Percentiles rank a stretch among this genome's conserved stretches.
phyloP scores from a whole-genome alignment of 2,113 vertebrate genomes.

The Oenanthe melanoleuca region DNA sequence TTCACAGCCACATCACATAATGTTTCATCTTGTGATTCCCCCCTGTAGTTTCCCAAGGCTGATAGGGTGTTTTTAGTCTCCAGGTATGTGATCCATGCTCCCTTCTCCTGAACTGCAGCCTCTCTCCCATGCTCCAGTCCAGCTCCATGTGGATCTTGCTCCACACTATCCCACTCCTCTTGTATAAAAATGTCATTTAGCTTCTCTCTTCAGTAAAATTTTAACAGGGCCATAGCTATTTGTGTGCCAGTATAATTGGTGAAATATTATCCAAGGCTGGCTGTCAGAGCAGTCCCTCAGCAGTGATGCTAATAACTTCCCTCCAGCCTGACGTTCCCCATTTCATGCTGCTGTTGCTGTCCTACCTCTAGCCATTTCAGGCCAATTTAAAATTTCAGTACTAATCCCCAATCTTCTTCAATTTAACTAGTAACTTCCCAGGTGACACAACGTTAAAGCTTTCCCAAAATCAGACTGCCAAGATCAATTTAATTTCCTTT shows the following conservation, averaged over 20 bases:
- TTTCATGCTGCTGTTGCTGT: background rate
- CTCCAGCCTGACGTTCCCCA: background rate
- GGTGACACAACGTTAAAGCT: background rate
- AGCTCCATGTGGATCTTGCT: background rate
- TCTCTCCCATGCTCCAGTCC: background rate
- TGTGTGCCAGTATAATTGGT: background rate
- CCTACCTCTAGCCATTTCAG: constrained; percentile 3
- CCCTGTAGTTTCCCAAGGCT: background rate
- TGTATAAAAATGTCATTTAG: background rate
- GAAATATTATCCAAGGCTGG: background rate
- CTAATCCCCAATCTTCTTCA: constrained; percentile 33
- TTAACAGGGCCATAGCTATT: background rate
- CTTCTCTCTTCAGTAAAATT: background rate
- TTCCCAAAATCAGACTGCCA: constrained; percentile 14
- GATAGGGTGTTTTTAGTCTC: background rate
- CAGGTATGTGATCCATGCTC: accelerated
- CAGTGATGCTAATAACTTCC: background rate
- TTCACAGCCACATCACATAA: background rate
- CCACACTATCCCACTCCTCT: background rate
- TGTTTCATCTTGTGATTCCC: background rate
- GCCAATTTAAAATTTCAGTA: constrained; percentile 25
- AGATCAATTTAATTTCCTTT: constrained; percentile 26
- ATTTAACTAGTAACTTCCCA: constrained; percentile 49
- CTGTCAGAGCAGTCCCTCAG: background rate
- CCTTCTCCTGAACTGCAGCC: background rate